Evolutionary conservation across 1,140 invertebrate genomes (phyloP).

Genomic region (Lineus longissimus): DNA sequence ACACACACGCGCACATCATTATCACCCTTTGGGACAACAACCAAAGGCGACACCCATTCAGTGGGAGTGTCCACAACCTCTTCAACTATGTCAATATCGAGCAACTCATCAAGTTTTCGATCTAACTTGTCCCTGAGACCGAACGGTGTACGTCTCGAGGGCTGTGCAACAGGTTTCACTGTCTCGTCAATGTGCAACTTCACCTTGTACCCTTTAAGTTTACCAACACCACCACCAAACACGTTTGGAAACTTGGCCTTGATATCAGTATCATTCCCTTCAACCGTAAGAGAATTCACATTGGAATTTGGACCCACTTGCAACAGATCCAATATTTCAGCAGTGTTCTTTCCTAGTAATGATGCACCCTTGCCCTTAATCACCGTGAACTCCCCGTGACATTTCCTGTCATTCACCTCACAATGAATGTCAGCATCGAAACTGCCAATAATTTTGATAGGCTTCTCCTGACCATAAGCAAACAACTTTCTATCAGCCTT

Average conservation of each 20-base stretch:
- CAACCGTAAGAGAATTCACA: neutral
- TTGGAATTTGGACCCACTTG: neutral
- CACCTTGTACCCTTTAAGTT: conserved; percentile 13
- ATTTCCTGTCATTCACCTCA: neutral
- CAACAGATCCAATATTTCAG: neutral
- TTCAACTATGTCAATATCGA: conserved; percentile 11
- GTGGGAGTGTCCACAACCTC: conserved; percentile 20
- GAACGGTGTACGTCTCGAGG: conserved; percentile 14
- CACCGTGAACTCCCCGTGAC: neutral
- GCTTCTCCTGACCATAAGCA: neutral
- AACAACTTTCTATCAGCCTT: neutral
- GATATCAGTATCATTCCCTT: neutral
- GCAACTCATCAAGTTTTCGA: conserved; percentile 6
- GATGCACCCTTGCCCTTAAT: neutral
- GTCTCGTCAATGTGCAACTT: conserved; percentile 14
- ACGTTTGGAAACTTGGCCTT: neutral
- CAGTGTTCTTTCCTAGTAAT: neutral
- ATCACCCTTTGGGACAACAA: conserved; percentile 16
- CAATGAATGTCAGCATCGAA: neutral
- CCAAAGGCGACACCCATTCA: conserved; percentile 24
- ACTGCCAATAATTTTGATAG: neutral
- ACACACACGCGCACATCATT: conserved; percentile 29
- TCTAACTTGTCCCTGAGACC: conserved; percentile 10
- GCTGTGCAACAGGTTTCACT: conserved; percentile 11
- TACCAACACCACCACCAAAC: conserved; percentile 5